phyloP scores from a whole-genome alignment of 2,888 invertebrate genomes.

The Scelioninae gen. 2 region DNA sequence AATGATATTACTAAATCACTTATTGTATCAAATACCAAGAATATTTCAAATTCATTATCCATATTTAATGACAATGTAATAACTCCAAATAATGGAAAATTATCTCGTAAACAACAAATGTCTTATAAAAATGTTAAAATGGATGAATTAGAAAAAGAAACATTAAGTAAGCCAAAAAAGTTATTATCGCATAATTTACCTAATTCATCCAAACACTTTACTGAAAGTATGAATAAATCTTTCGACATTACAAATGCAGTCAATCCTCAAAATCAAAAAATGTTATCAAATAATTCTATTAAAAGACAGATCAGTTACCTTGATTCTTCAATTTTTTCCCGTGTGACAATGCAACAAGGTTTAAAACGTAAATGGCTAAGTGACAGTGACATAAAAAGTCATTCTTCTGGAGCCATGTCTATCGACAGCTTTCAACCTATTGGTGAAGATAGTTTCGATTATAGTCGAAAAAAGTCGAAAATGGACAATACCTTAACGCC shows the following conservation, averaged over 20 bases:
- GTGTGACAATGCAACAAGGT: not conserved
- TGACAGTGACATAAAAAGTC: slow-evolving; percentile 45
- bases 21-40: not conserved
- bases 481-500: not conserved
- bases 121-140: slow-evolving; percentile 48
- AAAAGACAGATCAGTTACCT: slow-evolving; percentile 4
- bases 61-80: slow-evolving; percentile 60
- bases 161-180: too few species aligned
- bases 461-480: slow-evolving; percentile 21
- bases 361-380: slow-evolving; percentile 45
- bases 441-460: not conserved
- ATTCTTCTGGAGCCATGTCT: not conserved
- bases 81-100: slow-evolving; percentile 58
- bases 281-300: not conserved
- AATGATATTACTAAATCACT: not conserved
- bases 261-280: not conserved
- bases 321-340: not conserved
- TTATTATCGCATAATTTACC: not conserved
- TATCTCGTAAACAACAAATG: slow-evolving; percentile 14
- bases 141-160: not conserved
- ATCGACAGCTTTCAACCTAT: not conserved
- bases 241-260: not conserved
- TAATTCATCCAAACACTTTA: not conserved
- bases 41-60: slow-evolving; percentile 52
- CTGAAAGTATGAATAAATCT: not conserved